Base-by-base conservation (phyloP, 92 coral and sea anemone genomes). In the Meandrina meandrites region DNA sequence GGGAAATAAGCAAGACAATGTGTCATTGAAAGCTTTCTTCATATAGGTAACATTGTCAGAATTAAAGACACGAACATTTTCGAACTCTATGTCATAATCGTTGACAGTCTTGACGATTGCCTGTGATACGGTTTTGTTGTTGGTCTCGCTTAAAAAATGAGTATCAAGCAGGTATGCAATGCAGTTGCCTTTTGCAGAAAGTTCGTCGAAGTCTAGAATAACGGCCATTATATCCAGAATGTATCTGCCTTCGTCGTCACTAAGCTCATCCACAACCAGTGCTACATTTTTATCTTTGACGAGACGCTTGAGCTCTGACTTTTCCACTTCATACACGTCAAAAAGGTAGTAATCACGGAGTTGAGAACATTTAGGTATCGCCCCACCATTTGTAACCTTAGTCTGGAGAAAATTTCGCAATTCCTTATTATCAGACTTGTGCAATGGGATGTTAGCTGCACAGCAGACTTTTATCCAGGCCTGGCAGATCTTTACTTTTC, bases 21-120 rank as follows among this genome's bases (percentile, higher is more conserved):
- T 89, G 12, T 91, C 90, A 27, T 62, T 81, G 75, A 91, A 93
- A 47, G 92, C 96, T 69, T 93, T 93, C 75, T 90, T 93, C 92
- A 93, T 91, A 79, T 91, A 88, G 1, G 84, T 87, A 53, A 91
- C 96, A 64, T 91, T 91, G 57, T 93, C 93, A 24, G 92, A 92
- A 86, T 83, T 89, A 27, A 92, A 86, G 72, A 86, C 82, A 11
- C 75, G 89, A 6, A 89, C 90, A 86, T 86, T 78, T 79, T 92
- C 89, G 86, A 80, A 92, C 75, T 58, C 90, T 24, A 89, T 89
- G 70, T 36, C 78, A 72, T 89, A 92, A 4, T 92, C 93, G 76
- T 75, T 24, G 60, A 92, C 91, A 34, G 87, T 84, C 74, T 67
- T 84, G 0, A 90, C 89, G 69, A 89, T 73, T 57, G 91, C 92